Base-by-base conservation (phyloP, 1,140 invertebrate species). In the Liolophura sinensis region DNA sequence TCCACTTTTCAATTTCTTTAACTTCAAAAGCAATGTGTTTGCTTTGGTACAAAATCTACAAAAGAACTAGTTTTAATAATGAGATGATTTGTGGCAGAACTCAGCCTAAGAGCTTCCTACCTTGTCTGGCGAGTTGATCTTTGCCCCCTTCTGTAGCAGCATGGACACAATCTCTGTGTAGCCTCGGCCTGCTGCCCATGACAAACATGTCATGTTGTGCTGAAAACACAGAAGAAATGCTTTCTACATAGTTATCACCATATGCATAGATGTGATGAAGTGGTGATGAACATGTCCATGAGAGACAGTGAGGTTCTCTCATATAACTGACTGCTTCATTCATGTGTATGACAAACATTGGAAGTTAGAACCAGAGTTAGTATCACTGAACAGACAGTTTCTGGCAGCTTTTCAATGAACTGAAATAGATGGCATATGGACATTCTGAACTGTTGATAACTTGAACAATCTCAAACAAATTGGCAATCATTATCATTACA, bases 111-210 rank as follows among this genome's bases (percentile, higher is more conserved):
- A 50, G 27, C 11, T 9, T 20, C 27, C 78, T 80, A 90, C 90
- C 86, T 96, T 97, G 83, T 97, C 95, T 51, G 92, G 91, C 31
- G 93, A 90, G 85, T 97, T 96, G 22, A 96, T 90, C 83, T 96
- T 95, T 65, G 95, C 94, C 27, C 93, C 94, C 70, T 92, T 89
- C 68, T 88, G 86, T 57, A 98, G 87, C 27, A 99, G 87, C 64
- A 91, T 87, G 76, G 90, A 88, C 1, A 94, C 94, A 71, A 99
- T 94, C 69, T 93, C 90, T 20, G 89, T 87, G 85, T 94, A 90
- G 14, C 95, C 94, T 73, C 96, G 86, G 0, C 97, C 97, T 3
- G 95, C 89, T 14, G 96, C 95, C 94, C 96, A 98, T 40, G 96
- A 88, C 64, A 99, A 82, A 1, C 95, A 94, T 16, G 94, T 93